Percentiles rank a stretch among this genome's conserved stretches.
Conservation (phyloP, 2,797 vertebrate species). For the Mus caroli region DNA sequence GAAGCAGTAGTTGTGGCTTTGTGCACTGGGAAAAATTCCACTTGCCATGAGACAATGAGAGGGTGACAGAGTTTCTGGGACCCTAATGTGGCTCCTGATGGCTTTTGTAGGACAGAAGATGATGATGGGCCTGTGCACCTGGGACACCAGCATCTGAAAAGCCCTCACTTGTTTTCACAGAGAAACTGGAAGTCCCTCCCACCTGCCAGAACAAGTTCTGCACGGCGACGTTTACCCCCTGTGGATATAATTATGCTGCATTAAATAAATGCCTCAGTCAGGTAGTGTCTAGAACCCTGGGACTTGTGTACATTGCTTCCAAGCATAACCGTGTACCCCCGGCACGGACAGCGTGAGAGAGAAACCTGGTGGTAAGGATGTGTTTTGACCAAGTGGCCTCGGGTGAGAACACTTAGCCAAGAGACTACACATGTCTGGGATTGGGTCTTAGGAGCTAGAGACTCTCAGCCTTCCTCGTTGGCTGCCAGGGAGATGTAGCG, state of each 20-base stretch:
- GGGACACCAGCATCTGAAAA: neutral
- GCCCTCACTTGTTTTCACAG: neutral
- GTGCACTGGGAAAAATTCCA: neutral
- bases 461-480: conserved; percentile 28
- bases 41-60: neutral
- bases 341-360: neutral
- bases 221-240: neutral
- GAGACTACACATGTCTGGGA: neutral
- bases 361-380: neutral
- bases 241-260: neutral
- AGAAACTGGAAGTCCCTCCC: neutral
- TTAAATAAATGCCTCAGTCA: neutral
- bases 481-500: conserved; percentile 55
- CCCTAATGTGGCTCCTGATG: conserved; percentile 13
- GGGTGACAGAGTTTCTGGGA: neutral
- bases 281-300: neutral
- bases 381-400: neutral
- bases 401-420: neutral
- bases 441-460: neutral
- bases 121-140: neutral
- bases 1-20: conserved; percentile 12
- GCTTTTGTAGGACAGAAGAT: conserved; percentile 44
- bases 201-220: neutral
- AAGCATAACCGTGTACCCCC: neutral
- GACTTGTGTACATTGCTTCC: neutral